Percentiles rank a stretch among this genome's conserved stretches.
phyloP scores from a whole-genome alignment of 2,113 vertebrate genomes.

The Phaethon lepturus region DNA sequence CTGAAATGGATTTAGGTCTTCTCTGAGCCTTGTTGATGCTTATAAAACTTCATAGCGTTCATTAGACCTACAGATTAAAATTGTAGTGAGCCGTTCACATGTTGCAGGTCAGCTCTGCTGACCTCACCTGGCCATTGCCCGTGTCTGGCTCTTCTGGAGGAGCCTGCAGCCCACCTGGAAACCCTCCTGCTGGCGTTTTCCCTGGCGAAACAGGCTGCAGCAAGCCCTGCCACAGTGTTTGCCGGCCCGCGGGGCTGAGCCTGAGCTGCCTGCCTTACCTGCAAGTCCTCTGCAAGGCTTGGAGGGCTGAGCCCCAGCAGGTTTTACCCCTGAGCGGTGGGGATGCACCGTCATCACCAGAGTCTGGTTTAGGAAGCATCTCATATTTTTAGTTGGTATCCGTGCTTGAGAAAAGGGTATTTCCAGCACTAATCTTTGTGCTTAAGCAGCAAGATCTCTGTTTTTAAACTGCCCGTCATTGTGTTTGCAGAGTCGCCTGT shows the following conservation, averaged over 20 bases:
- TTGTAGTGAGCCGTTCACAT: background rate
- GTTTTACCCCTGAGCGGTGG: background rate
- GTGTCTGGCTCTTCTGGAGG: background rate
- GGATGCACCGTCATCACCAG: no score
- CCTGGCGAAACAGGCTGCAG: background rate
- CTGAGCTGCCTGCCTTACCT: background rate
- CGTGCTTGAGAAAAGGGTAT: background rate
- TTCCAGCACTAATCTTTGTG: background rate
- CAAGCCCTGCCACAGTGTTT: background rate
- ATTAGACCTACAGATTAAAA: slow-evolving; percentile 69
- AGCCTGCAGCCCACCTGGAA: background rate
- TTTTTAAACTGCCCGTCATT: background rate
- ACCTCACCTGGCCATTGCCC: background rate
- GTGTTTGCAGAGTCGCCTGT: background rate
- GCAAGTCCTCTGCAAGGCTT: fast-evolving
- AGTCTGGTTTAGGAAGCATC: background rate
- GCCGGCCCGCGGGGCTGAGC: background rate
- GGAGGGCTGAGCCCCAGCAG: background rate
- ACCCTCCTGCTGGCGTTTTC: background rate
- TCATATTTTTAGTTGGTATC: background rate
- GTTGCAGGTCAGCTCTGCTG: background rate
- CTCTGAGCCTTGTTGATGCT: slow-evolving; percentile 73
- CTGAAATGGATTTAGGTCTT: slow-evolving; percentile 81
- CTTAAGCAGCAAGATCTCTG: background rate
- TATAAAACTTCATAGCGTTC: slow-evolving; percentile 76